Conservation (phyloP, 2,113 vertebrate species). For the Suncus etruscus region DNA sequence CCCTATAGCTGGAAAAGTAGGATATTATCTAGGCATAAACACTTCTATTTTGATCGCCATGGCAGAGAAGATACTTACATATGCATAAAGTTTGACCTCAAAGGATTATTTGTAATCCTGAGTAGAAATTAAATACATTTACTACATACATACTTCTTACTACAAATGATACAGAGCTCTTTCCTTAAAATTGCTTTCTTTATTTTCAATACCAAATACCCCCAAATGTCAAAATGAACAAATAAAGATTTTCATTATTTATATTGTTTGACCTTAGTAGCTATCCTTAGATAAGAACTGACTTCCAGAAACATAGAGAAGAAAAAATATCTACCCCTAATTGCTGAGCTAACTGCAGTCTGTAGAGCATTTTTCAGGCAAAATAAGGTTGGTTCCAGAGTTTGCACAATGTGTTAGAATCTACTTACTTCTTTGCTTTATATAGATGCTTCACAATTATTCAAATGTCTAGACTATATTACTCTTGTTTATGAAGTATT, state of each 20-base stretch:
- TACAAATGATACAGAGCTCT: not conserved
- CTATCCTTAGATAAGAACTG: not conserved
- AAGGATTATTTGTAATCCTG: not conserved
- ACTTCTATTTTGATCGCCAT: not conserved
- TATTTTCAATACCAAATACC: not conserved
- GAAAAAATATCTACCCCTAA: too few species aligned
- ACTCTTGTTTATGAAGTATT: not conserved
- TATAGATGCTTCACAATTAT: not conserved
- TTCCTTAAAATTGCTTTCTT: not conserved
- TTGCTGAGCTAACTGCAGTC: fast-evolving
- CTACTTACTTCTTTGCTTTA: not conserved
- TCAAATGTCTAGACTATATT: not conserved
- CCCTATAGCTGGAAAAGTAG: too few species aligned
- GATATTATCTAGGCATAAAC: not conserved
- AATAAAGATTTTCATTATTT: not conserved
- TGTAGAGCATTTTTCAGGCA: not conserved
- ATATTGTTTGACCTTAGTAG: not conserved
- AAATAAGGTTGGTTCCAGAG: not conserved
- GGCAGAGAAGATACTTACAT: not conserved
- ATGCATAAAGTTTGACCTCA: not conserved
- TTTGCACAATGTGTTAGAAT: too few species aligned
- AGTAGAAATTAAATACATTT: not conserved
- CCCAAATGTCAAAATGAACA: not conserved
- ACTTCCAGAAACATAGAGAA: not conserved
- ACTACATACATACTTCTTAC: not conserved